Conservation (phyloP, 1,140 invertebrate genomes). For the Drosophila mojavensis region DNA sequence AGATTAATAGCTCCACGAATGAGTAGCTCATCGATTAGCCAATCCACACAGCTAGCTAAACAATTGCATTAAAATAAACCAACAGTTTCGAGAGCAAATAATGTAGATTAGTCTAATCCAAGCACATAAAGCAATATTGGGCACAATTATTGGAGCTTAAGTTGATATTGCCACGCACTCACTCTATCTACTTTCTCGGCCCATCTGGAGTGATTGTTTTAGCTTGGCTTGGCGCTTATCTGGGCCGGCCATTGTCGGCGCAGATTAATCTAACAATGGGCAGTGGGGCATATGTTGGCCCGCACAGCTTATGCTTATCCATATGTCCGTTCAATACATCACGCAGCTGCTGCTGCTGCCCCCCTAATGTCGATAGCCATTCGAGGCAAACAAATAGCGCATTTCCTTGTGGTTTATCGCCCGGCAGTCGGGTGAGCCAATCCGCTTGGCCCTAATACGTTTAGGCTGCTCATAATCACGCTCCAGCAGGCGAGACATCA, state of each 20-base stretch:
- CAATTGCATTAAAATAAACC: constrained; percentile 5
- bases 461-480: constrained; percentile 81
- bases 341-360: constrained; percentile 13
- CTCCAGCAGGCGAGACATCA: constrained; percentile 74
- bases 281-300: constrained; percentile 60
- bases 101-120: constrained; percentile 2
- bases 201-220: constrained; percentile 23
- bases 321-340: constrained; percentile 65
- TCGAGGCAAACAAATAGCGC: constrained; percentile 66
- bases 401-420: constrained; percentile 74
- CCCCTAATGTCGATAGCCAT: background rate
- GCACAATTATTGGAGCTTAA: background rate
- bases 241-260: constrained; percentile 1
- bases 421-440: constrained; percentile 39
- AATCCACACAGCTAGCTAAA: background rate
- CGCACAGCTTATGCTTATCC: constrained; percentile 51
- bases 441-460: constrained; percentile 69
- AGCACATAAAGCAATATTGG: constrained; percentile 12
- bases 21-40: too few species aligned
- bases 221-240: constrained; percentile 29
- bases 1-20: too few species aligned
- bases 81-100: background rate
- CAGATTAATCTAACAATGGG: constrained; percentile 58
- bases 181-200: background rate
- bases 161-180: background rate